Evolutionary conservation across 2,888 invertebrate species (phyloP), one percentile per base, ranked within the genome.

Genomic region (Aelia acuminata): DNA sequence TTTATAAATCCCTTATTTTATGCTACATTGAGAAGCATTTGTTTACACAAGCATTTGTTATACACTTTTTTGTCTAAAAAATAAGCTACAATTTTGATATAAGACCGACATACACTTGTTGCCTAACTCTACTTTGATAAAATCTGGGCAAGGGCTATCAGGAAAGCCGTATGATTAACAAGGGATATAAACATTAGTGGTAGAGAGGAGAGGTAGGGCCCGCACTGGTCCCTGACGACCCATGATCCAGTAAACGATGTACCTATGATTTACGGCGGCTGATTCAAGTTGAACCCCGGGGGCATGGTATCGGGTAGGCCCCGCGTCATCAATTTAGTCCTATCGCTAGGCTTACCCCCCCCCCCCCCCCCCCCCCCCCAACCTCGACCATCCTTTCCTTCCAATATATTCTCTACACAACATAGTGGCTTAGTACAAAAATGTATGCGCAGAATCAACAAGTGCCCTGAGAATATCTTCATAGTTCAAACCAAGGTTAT

Each of bases 231-330:
- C 63, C 63, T 70, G 63, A 70, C 63, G 63, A 35, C 63, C 63
- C 63, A 70, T 70, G 63, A 70, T 70, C 63, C 63, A 20, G 63
- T 70, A 70, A 70, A 70, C 63, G 63, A 70, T 70, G 63, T 70
- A 35, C 31, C 63, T 70, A 70, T 70, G 63, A 70, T 70, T 70
- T 70, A 70, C 63, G 63, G 63, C 63, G 63, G 18, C 63, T 35
- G 63, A 70, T 35, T 35, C 31, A 18, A 70, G 63, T 70, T 31
- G 63, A 70, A 20, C 63, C 63, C 63, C 20, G 18, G 35, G 63
- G 63, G 63, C 63, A 70, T 10, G 63, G 63, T 70, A 70, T 70
- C 63, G 35, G 63, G 63, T 70, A 20, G 63, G 31, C 35, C 18
- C 63, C 63, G 20, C 35, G 63, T 70, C 63, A 70, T 70, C 63